Base-by-base conservation (phyloP, 2,888 invertebrate genomes). In the Rotaria magnacalcarata region DNA sequence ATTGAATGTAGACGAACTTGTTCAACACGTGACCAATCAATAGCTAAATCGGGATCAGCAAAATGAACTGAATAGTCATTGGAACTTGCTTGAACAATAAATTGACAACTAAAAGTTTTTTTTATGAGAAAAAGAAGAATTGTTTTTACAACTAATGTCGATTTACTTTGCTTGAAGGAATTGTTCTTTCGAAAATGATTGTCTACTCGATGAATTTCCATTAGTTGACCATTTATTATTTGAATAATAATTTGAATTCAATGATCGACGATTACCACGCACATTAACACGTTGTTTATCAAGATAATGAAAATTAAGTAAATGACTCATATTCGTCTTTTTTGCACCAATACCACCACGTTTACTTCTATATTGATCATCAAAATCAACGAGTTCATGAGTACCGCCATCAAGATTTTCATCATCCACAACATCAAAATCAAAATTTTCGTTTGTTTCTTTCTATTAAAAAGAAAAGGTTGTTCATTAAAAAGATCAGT, bases 11-110 rank as follows among this genome's bases (percentile, higher is more conserved):
- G 47, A 27, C 84, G 74, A 58, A 98, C 95, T 93, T 97, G 96
- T 91, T 97, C 96, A 89, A 97, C 94, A 88, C 94, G 92, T 89
- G 94, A 94, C 97, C 97, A 98, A 90, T 95, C 94, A 85, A 97
- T 94, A 86, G 96, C 93, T 85, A 94, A 92, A 92, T 97, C 97
- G 56, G 96, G 96, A 91, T 96, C 94, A 88, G 93, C 93, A 89
- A 94, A 91, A 90, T 95, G 94, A 41, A 93, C 93, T 88, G 93
- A 93, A 90, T 95, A 96, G 91, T 96, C 95, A 34, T 14, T 16
- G 10, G 8, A 6, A 85, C 94, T 94, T 90, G 93, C 93, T 90
- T 94, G 94, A 88, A 97, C 96, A 90, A 97, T 94, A 93, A 97
- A 97, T 92, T 97, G 97, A 91, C 96, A 97, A 92, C 96, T 92